Percentiles rank a stretch among this genome's conserved stretches.
phyloP scores from a whole-genome alignment of 2,797 vertebrate species.

The Apogon hyalosoma region DNA sequence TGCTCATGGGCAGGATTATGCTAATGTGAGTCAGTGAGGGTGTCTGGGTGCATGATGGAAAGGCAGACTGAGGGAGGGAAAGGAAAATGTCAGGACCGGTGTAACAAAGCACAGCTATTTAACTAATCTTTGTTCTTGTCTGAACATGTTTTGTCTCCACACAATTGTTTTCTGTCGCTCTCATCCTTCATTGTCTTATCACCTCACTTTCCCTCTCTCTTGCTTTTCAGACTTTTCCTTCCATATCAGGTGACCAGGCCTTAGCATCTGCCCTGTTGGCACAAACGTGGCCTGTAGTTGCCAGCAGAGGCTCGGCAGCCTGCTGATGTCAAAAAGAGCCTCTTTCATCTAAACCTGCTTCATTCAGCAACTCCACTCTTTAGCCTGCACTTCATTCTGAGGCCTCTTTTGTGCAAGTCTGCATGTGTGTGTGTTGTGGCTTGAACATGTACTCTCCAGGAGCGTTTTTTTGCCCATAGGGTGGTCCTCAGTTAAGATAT shows the following conservation, averaged over 20 bases:
- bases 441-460: slow-evolving; percentile 21
- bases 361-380: slow-evolving; percentile 67
- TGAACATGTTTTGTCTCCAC: slow-evolving; percentile 1
- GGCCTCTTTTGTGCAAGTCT: slow-evolving; percentile 45
- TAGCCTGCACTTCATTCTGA: slow-evolving; percentile 48
- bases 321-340: slow-evolving; percentile 58
- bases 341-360: slow-evolving; percentile 73
- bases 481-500: slow-evolving; percentile 48
- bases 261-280: slow-evolving; percentile 76
- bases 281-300: slow-evolving; percentile 42
- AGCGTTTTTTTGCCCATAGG: slow-evolving; percentile 18
- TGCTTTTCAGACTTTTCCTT: slow-evolving; percentile 49
- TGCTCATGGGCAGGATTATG: slow-evolving; percentile 74
- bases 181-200: slow-evolving; percentile 27
- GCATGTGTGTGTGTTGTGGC: slow-evolving; percentile 17
- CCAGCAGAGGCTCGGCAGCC: slow-evolving; percentile 67
- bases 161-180: slow-evolving; percentile 11
- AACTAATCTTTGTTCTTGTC: slow-evolving; percentile 24
- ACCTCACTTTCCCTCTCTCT: slow-evolving; percentile 20
- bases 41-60: slow-evolving; percentile 22
- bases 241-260: slow-evolving; percentile 61
- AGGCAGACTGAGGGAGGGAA: slow-evolving; percentile 23
- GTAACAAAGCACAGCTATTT: slow-evolving; percentile 17
- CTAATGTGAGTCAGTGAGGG: slow-evolving; percentile 53
- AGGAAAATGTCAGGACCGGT: slow-evolving; percentile 1